Base-by-base conservation (phyloP, 1,140 invertebrate species). In the Heliconius himera region DNA sequence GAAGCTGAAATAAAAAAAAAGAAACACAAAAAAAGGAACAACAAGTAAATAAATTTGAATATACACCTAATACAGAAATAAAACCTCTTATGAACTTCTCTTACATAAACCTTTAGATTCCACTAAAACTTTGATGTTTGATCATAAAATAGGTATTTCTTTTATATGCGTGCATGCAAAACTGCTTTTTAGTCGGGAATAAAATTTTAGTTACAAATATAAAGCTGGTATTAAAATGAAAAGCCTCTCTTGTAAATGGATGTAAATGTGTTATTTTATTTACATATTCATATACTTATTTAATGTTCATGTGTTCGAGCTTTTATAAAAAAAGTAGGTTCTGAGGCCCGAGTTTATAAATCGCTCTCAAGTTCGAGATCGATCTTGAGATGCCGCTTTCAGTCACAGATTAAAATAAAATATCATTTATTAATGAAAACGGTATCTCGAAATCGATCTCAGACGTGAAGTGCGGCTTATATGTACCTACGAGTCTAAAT, bases 61-160 rank as follows among this genome's bases (percentile, higher is more conserved):
- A 54, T 54, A 54, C 51, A 54, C 20, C 76, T 78, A 73, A 73
- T 73, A 70, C 56, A n/a, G 49, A 54, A n/a, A 72, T 72, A 80
- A 80, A 80, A 66, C 49, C 54, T 80, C 74, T 75, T 80, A 80
- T 80, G 74, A 76, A 80, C 74, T 80, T 80, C 54, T 76, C 56
- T 73, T 54, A 20, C 79, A 73, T 76, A 76, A 80, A 76, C 74
- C 74, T 80, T 76, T 80, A 80, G 74, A 75, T 73, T 75, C 75
- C 51, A 74, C 72, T 81, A 81, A 81, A 80, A 77, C 54, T 73
- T 81, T 81, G 75, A 81, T 77, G 76, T 81, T 77, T 70, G 75
- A 81, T 81, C 79, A 75, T 81, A 75, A 81, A 81, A 81, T 73
- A 73, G 49, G 70, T 81, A 77, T 56, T 76, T 80, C 70, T 80